phyloP scores from a whole-genome alignment of 2,113 vertebrate species.

The Lanius ludovicianus region DNA sequence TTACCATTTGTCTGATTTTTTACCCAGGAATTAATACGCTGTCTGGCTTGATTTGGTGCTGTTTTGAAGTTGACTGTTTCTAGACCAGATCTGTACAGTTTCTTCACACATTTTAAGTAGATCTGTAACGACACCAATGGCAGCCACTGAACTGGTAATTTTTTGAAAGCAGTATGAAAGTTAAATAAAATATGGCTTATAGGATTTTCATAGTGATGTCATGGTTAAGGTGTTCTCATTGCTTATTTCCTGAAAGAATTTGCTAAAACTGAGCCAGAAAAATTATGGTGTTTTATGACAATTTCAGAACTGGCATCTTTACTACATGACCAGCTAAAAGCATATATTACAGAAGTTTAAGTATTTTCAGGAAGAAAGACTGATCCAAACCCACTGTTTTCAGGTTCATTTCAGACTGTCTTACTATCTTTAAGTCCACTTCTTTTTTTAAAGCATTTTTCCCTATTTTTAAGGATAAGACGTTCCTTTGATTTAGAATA shows the following conservation, averaged over 20 bases:
- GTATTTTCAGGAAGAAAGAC: not conserved
- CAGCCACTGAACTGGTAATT: not conserved
- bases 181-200: not conserved
- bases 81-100: constrained; percentile 83
- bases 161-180: not conserved
- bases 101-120: constrained; percentile 80
- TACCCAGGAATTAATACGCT: constrained; percentile 89
- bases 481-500: not conserved
- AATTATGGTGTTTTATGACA: not conserved
- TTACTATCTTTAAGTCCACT: not conserved
- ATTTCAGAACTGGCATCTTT: not conserved
- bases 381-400: not conserved
- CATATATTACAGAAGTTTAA: not conserved
- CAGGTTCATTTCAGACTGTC: not conserved
- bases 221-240: not conserved
- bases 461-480: not conserved
- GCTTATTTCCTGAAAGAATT: not conserved
- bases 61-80: constrained; percentile 82
- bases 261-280: not conserved
- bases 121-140: constrained; percentile 67
- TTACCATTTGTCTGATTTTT: constrained; percentile 85
- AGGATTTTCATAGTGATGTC: not conserved
- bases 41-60: constrained; percentile 76
- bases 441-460: not conserved
- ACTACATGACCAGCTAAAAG: not conserved